These are phyloP conservation scores for Elachura formosa DNA, from an alignment of 2,113 vertebrate species.

Conservation along the genomic window DNA sequence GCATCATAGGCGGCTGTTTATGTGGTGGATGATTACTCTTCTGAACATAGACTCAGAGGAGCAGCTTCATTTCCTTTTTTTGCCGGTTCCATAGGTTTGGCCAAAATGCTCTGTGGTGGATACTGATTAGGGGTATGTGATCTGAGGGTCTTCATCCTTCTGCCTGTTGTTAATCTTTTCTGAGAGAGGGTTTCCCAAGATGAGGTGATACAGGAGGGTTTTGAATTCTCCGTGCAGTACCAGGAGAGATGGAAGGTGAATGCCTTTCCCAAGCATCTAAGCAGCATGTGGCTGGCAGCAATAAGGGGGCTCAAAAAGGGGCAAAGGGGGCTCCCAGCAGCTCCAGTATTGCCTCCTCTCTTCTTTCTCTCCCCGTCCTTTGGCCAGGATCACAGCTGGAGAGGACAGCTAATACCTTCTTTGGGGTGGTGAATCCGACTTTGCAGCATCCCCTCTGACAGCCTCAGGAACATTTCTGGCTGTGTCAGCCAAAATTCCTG, in stretches of 20 bases:
- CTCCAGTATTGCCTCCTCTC: not conserved
- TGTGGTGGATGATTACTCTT: not conserved
- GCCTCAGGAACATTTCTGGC: not conserved
- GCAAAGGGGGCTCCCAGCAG: not conserved
- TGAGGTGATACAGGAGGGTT: not conserved
- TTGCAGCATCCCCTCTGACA: conserved; percentile 32
- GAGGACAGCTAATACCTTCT: not conserved
- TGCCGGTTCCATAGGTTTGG: not conserved
- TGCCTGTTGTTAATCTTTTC: not conserved
- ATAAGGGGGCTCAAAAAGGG: not conserved
- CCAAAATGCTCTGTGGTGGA: not conserved
- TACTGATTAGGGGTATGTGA: not conserved
- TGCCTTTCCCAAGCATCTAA: not conserved
- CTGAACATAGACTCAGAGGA: not conserved
- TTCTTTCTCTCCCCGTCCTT: not conserved
- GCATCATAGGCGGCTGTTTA: not conserved
- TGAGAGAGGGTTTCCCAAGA: not conserved
- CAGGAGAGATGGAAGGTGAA: not conserved
- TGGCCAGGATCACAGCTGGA: not conserved
- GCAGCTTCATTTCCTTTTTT: not conserved
- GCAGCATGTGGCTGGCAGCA: not conserved
- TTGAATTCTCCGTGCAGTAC: fast-evolving
- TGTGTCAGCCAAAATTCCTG: conserved; percentile 56
- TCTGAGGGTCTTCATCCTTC: not conserved
- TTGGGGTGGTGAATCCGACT: not conserved